These are phyloP conservation scores for Empis stercorea DNA, from an alignment of 2,888 invertebrate species.

Conservation along the genomic window DNA sequence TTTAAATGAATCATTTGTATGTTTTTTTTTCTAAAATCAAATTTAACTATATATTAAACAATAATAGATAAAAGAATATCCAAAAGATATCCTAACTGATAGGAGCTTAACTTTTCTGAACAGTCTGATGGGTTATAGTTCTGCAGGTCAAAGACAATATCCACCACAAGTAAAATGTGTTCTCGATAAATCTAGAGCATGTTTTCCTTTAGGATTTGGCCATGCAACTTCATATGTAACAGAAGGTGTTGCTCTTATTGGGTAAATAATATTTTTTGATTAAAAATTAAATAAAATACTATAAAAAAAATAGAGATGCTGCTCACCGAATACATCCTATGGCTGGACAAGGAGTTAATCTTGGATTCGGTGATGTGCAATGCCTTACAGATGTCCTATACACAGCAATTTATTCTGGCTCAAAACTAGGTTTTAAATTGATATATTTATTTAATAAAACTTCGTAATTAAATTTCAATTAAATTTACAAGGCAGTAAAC, in stretches of 20 bases:
- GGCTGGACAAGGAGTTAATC: constrained; percentile 95
- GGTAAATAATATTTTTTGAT: constrained; percentile 42
- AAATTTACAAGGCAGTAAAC: constrained; percentile 44
- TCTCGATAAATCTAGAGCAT: constrained; percentile 47
- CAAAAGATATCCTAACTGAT: constrained; percentile 25
- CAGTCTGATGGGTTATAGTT: constrained; percentile 31
- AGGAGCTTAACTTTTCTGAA: constrained; percentile 39
- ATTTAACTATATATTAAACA: neutral
- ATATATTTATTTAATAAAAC: constrained; percentile 8
- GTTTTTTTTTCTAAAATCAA: constrained; percentile 16
- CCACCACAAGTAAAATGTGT: constrained; percentile 28
- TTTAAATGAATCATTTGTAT: constrained; percentile 74
- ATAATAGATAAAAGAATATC: constrained; percentile 25
- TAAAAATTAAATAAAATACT: neutral
- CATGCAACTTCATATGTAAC: constrained; percentile 77
- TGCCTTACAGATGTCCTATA: constrained; percentile 58
- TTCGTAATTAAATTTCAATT: neutral
- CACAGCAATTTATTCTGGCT: constrained; percentile 58
- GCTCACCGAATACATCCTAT: constrained; percentile 89
- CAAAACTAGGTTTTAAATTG: constrained; percentile 62
- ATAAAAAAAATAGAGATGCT: constrained; percentile 53
- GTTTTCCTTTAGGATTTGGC: constrained; percentile 85
- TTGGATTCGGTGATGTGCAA: constrained; percentile 88
- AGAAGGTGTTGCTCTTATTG: constrained; percentile 72
- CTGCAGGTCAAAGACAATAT: constrained; percentile 31